phyloP scores from a whole-genome alignment of 2,888 invertebrate genomes.

The Eupithecia abbreviata region DNA sequence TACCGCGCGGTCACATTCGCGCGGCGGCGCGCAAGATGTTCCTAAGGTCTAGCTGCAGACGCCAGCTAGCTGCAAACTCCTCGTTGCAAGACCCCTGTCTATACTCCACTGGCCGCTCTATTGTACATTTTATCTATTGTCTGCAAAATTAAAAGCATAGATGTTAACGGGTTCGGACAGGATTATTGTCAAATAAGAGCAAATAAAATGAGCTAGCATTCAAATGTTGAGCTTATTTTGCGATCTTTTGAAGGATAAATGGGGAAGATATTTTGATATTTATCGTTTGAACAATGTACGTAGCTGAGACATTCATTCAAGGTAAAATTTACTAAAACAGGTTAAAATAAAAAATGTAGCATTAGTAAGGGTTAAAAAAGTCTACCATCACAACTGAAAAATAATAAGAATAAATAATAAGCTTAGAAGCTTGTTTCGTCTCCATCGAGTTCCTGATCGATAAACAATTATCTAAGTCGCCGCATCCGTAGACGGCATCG shows the following conservation, averaged over 20 bases:
- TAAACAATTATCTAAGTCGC: conserved; percentile 38
- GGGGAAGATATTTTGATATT: not conserved
- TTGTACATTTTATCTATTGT: conserved; percentile 45
- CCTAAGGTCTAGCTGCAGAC: conserved; percentile 35
- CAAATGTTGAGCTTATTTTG: conserved; percentile 10
- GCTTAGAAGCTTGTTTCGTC: not conserved
- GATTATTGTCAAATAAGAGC: conserved; percentile 38
- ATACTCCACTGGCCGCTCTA: conserved; percentile 37
- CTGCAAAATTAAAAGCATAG: conserved; percentile 44
- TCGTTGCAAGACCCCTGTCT: conserved; percentile 43
- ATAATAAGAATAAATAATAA: not conserved
- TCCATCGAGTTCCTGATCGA: conserved; percentile 33
- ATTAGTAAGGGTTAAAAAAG: not conserved
- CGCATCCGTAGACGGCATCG: conserved; percentile 57
- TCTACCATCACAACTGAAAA: not conserved
- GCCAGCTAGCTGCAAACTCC: conserved; percentile 40
- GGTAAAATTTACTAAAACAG: not conserved
- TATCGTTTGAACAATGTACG: not conserved
- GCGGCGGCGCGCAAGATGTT: conserved; percentile 19
- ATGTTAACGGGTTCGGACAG: conserved; percentile 40
- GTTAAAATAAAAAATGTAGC: not conserved
- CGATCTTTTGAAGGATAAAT: conserved; percentile 8
- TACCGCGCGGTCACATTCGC: conserved; percentile 34
- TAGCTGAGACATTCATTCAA: not conserved
- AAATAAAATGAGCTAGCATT: conserved; percentile 16